These are phyloP conservation scores for Rhamnusium bicolor DNA, from an alignment of 2,888 invertebrate genomes.

Conservation along the genomic window DNA sequence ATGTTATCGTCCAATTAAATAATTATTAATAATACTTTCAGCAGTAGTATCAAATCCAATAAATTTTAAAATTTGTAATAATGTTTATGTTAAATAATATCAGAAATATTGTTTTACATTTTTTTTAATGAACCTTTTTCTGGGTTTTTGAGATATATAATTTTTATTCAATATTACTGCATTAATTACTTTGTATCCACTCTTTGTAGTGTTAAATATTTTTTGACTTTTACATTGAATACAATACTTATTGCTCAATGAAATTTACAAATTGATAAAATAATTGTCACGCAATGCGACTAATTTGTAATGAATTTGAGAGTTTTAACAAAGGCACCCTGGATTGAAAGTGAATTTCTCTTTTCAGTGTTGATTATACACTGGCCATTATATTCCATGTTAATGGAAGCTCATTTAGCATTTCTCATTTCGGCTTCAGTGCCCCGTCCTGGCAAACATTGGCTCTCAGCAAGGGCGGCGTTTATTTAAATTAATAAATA, in stretches of 20 bases:
- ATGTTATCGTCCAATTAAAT: too few species aligned
- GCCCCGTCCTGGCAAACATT: not conserved
- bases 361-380: not conserved
- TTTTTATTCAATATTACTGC: too few species aligned
- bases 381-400: constrained; percentile 16
- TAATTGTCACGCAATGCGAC: not conserved
- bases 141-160: too few species aligned
- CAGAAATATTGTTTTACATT: too few species aligned
- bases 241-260: not conserved
- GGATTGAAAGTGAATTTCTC: not conserved
- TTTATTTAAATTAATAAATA: constrained; percentile 41
- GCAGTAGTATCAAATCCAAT: too few species aligned
- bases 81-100: too few species aligned
- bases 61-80: too few species aligned
- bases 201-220: too few species aligned
- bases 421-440: constrained; percentile 24
- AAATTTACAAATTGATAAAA: not conserved
- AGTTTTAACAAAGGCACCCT: not conserved
- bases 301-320: not conserved
- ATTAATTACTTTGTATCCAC: too few species aligned
- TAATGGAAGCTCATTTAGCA: constrained; percentile 13
- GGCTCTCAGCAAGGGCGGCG: constrained; percentile 16
- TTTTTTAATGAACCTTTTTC: too few species aligned
- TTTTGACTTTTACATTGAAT: too few species aligned
- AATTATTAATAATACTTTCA: too few species aligned